Base-by-base conservation (phyloP, 2,888 invertebrate genomes). In the Agrenia bidenticulata region DNA sequence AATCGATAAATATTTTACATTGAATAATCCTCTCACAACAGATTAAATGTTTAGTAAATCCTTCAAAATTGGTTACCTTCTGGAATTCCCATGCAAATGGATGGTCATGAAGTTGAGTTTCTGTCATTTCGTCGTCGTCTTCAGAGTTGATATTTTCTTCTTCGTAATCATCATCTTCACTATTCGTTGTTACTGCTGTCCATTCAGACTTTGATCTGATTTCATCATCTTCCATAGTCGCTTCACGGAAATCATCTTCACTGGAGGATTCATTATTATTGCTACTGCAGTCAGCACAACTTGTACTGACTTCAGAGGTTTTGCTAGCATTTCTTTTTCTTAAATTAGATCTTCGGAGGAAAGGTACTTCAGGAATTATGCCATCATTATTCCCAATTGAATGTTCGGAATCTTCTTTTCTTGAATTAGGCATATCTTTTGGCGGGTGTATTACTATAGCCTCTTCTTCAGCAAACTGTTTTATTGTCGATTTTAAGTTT, bases 151-250 rank as follows among this genome's bases (percentile, higher is more conserved):
- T 79, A 78, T 53, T 77, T 73, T 83, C 81, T 45, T 78, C 72
- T 0, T 83, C 85, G 76, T 86, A 85, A 0, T 84, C 86, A 50
- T 85, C 85, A 71, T 88, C 91, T 0, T 91, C 89, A 77, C 92
- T 92, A 80, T 93, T 93, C 77, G 92, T 91, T 51, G 92, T 92
- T 70, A 92, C 87, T 66, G 91, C 92, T 81, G 90, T 86, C 90
- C 92, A 92, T 81, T 92, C 92, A 51, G 89, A 74, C 61, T 75
- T 76, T 9, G 72, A 68, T 53, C 75, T 56, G 4, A 73, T 50
- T 45, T 76, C 76, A 64, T 74, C 74, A 50, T 72, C 72, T 11
- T 56, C 66, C 61, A 65, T 64, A 15, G 59, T 59, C 17, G 45
- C 58, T 39, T 66, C 66, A 1, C 63, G 62, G 50, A 64, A 67